Conservation (phyloP, 2,797 vertebrate species). For the Artibeus lituratus region DNA sequence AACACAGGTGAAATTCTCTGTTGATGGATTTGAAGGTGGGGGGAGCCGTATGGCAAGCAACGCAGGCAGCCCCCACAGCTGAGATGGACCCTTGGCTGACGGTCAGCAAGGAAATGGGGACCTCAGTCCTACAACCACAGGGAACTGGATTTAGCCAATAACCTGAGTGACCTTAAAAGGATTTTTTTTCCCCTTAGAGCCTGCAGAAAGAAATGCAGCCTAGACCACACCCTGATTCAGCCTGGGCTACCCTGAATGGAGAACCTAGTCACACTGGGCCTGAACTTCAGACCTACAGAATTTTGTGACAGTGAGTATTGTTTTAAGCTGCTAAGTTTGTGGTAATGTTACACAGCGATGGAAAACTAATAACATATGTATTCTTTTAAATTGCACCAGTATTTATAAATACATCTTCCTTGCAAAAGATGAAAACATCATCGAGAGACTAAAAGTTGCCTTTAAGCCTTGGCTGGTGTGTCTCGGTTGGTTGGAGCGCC, state of each 20-base stretch:
- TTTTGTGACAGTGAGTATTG: neutral
- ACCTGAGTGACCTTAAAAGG: neutral
- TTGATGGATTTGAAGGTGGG: neutral
- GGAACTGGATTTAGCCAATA: neutral
- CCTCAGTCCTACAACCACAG: neutral
- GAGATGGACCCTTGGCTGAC: neutral
- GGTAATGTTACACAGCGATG: neutral
- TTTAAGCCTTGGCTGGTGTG: neutral
- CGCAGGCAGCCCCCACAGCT: neutral
- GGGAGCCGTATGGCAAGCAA: too few species aligned
- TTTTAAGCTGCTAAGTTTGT: neutral
- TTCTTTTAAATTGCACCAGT: neutral
- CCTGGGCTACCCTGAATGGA: neutral
- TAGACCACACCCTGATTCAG: neutral
- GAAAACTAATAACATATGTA: neutral
- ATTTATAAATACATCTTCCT: neutral
- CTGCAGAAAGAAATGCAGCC: neutral
- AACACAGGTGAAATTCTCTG: neutral
- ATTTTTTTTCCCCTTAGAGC: neutral
- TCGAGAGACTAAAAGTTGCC: neutral
- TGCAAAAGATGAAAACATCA: neutral
- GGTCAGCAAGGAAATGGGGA: neutral
- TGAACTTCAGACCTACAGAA: neutral
- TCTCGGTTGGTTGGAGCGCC: too few species aligned
- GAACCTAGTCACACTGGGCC: neutral